Base-by-base conservation (phyloP, 35 echinoderm and acorn worm genomes). In the Holothuria glaberrima region DNA sequence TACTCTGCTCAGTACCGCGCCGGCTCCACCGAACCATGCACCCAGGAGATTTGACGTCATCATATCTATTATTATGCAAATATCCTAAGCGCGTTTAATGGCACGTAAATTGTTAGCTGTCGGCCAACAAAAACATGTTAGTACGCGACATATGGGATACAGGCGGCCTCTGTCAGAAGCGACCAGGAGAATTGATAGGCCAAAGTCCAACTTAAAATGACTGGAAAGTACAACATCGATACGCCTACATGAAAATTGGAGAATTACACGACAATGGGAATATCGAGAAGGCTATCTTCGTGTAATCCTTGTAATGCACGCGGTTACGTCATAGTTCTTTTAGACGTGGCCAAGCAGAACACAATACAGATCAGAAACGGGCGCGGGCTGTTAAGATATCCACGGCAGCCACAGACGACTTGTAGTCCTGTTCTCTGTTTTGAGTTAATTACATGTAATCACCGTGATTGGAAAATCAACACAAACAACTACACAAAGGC, bases 61-160 rank as follows among this genome's bases (percentile, higher is more conserved):
- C 26, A 35, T 9, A 30, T 2, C 36, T 28, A 48, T 78, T 78
- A 48, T 78, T 78, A 78, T 78, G 74, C 74, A 78, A 78, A 78
- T 78, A 21, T 48, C 24, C 26, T 48, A 52, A 48, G 74, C 74
- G 74, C 41, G 74, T 78, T 78, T 78, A 78, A 78, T 78, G 74
- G 74, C 50, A 78, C 74, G 74, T 78, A 38, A 78, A 48, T 78
- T 78, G 74, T 78, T 78, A 21, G 74, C 74, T 78, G 74, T n/a
- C 44, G 74, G 74, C 74, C 50, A 48, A 78, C 38, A 78, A 50
- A 78, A 78, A 78, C 74, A 78, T 50, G 74, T 78, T 48, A 26
- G 44, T 78, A 24, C 41, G 50, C 41, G 74, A 78, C 74, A 78
- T 78, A 78, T 78, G 74, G 74, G 74, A 78, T 12, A 21, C 50